Conservation (phyloP, 1,140 invertebrate species). For the Pogonus chalceus region DNA sequence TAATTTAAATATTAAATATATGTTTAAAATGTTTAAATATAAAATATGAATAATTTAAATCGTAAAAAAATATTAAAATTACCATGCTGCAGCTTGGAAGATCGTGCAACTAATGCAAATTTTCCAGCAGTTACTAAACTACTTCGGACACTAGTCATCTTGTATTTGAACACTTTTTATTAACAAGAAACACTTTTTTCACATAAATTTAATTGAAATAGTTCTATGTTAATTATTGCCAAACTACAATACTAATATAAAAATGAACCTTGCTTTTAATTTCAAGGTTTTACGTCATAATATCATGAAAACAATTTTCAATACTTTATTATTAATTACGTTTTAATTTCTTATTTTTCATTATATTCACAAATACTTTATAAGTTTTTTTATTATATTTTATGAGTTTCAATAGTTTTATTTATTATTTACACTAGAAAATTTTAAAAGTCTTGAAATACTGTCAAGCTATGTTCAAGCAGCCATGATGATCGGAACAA, state of each 20-base stretch:
- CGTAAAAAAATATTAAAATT: too few species aligned
- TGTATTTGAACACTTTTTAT: slow-evolving; percentile 9
- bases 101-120: slow-evolving; percentile 25
- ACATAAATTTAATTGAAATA: not conserved
- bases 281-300: slow-evolving; percentile 5
- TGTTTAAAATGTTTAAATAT: not conserved
- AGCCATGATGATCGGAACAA: too few species aligned
- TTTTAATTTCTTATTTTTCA: too few species aligned
- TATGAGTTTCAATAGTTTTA: too few species aligned
- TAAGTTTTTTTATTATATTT: too few species aligned
- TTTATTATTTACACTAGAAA: too few species aligned
- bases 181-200: not conserved
- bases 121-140: slow-evolving; percentile 28
- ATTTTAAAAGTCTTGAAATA: too few species aligned
- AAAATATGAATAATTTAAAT: not conserved
- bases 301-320: not conserved
- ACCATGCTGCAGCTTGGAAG: slow-evolving; percentile 29
- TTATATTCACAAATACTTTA: too few species aligned
- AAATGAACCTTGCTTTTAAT: not conserved
- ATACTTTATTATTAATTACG: too few species aligned
- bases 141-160: slow-evolving; percentile 31
- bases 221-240: not conserved
- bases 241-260: not conserved
- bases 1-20: not conserved
- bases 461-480: too few species aligned